phyloP scores from a whole-genome alignment of 2,797 vertebrate species.

The Rhynchotus rufescens region DNA sequence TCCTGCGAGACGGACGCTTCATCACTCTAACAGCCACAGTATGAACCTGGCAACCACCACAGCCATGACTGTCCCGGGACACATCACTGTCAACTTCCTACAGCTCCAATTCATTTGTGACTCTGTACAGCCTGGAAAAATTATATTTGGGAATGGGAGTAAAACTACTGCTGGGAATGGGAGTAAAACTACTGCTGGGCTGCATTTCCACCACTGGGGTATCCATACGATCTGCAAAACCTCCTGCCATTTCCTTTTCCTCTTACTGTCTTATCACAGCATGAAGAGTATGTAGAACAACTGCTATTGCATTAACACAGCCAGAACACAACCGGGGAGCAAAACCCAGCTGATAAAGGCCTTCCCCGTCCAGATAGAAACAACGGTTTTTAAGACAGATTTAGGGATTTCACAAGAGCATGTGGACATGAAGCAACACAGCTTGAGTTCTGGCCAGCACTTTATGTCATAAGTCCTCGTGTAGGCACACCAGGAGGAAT shows the following conservation, averaged over 20 bases:
- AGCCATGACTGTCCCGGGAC: background rate
- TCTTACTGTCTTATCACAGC: background rate
- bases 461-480: background rate
- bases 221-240: background rate
- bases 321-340: background rate
- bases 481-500: background rate
- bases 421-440: background rate
- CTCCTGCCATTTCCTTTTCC: background rate
- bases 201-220: background rate
- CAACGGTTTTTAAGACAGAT: background rate
- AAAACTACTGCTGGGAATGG: background rate
- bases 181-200: background rate
- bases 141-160: background rate
- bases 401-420: slow-evolving; percentile 10
- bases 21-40: background rate
- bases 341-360: background rate
- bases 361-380: background rate
- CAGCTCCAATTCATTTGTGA: background rate
- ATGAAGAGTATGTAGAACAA: background rate
- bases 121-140: background rate
- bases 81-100: background rate
- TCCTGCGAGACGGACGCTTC: background rate
- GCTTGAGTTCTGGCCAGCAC: background rate
- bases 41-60: background rate
- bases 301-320: background rate